phyloP scores from a whole-genome alignment of 2,797 vertebrate genomes.

The Chaetophractus vellerosus region DNA sequence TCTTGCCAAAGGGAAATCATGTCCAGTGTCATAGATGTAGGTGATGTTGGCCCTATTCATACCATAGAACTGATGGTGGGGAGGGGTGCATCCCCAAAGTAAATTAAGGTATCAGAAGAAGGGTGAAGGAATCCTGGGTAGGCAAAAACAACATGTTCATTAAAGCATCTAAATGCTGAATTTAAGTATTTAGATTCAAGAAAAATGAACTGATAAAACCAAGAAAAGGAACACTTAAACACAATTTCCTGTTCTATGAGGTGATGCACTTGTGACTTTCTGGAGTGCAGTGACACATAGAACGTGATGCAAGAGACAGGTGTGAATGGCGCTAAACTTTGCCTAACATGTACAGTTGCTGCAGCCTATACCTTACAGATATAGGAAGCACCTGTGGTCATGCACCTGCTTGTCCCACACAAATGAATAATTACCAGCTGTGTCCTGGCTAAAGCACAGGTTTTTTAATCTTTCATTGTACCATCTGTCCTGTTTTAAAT shows the following conservation, averaged over 20 bases:
- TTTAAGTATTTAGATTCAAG: background rate
- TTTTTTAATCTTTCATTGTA: background rate
- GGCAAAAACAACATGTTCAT: background rate
- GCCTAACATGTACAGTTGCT: background rate
- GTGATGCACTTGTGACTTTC: background rate
- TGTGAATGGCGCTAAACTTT: background rate
- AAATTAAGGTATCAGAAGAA: background rate
- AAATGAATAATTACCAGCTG: background rate
- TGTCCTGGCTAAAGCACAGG: background rate
- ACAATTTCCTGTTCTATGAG: background rate
- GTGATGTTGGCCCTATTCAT: background rate
- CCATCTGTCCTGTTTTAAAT: too few species aligned
- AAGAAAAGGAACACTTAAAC: background rate
- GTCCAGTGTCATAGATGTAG: background rate
- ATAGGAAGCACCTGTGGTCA: background rate
- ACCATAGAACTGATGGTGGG: background rate
- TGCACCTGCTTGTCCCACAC: background rate
- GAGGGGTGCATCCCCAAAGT: background rate
- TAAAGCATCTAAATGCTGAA: background rate
- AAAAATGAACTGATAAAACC: background rate
- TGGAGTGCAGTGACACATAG: background rate
- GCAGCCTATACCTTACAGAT: background rate
- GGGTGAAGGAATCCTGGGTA: background rate
- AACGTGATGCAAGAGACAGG: background rate
- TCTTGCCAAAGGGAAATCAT: background rate